A percentile compares a stretch with the other conserved stretches of the same genome.
These are phyloP conservation scores for Chironomus riparius DNA, from an alignment of 2,888 invertebrate genomes.

Conservation along the genomic window DNA sequence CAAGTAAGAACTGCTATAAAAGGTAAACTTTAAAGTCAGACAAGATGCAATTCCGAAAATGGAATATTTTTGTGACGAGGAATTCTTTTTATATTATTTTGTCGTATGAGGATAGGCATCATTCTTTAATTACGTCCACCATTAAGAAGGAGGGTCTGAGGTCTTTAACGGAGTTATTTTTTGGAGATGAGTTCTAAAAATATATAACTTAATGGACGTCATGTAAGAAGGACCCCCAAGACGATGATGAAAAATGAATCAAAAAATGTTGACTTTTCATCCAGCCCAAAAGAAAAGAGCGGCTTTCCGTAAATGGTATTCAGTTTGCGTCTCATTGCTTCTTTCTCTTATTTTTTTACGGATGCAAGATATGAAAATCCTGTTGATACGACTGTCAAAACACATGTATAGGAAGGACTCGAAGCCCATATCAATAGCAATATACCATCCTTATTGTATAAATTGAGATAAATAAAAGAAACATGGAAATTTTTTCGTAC, in stretches of 20 bases:
- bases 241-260: too few relatives aligned
- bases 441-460: neutral
- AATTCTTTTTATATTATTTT: too few relatives aligned
- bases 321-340: neutral
- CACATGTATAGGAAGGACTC: neutral
- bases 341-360: neutral
- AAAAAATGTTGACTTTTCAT: too few relatives aligned
- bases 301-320: neutral
- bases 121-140: too few relatives aligned
- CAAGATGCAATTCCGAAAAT: slow-evolving; percentile 18
- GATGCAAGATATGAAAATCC: neutral
- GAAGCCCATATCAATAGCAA: too few relatives aligned
- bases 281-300: too few relatives aligned
- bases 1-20: slow-evolving; percentile 4
- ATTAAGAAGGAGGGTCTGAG: too few relatives aligned
- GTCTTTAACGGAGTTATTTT: too few relatives aligned
- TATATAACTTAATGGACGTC: too few relatives aligned
- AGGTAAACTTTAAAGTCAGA: neutral
- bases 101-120: too few relatives aligned
- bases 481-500: slow-evolving; percentile 11
- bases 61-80: neutral
- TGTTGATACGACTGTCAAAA: neutral
- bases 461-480: neutral
- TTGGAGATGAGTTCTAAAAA: too few relatives aligned
- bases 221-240: too few relatives aligned